These are phyloP conservation scores for Mycetomoellerius zeteki DNA, from an alignment of 1,140 invertebrate species.

Conservation along the genomic window DNA sequence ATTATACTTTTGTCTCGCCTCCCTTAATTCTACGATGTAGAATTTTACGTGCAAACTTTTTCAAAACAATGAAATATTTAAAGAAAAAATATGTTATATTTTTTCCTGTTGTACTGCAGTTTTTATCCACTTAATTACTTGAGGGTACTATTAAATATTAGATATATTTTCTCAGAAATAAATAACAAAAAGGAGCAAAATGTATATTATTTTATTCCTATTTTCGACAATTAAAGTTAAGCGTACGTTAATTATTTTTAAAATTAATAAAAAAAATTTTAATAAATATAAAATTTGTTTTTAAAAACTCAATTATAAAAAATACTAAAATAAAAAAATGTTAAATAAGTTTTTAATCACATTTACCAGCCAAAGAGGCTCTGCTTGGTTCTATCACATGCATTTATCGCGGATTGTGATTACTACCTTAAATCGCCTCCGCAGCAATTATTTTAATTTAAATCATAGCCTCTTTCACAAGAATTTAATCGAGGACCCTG, in stretches of 20 bases:
- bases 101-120: constrained; percentile 20
- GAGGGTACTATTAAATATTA: background rate
- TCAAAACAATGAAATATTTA: constrained; percentile 7
- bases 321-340: no score
- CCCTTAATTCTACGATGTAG: constrained; percentile 8
- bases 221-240: background rate
- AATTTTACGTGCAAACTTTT: background rate
- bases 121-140: background rate
- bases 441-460: no score
- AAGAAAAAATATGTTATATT: constrained; percentile 17
- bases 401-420: no score
- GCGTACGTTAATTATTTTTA: background rate
- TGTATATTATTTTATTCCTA: constrained; percentile 34
- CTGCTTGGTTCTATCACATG: no score
- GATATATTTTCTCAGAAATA: constrained; percentile 31
- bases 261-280: constrained; percentile 24
- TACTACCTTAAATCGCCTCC: no score
- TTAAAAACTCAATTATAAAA: background rate
- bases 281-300: background rate
- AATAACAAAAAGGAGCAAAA: background rate
- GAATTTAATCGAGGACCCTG: no score
- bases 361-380: no score
- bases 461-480: no score
- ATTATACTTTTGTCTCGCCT: background rate
- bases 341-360: no score